Conservation (phyloP, 2,797 vertebrate genomes). For the Limnodromus scolopaceus region DNA sequence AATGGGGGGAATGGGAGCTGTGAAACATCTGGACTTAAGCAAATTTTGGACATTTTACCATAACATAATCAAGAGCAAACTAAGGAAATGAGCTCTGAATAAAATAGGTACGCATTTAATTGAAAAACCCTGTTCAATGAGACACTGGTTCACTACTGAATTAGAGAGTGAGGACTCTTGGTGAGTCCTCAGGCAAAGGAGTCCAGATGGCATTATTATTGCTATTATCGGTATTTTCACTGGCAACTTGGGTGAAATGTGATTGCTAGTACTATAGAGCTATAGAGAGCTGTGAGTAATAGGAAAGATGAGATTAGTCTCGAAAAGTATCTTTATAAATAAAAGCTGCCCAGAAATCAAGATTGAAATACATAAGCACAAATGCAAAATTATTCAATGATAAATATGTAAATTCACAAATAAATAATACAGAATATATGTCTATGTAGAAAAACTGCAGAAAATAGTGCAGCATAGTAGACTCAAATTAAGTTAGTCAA, state of each 20-base stretch:
- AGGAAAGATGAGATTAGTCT: background rate
- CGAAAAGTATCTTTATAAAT: background rate
- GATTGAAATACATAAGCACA: background rate
- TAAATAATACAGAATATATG: background rate
- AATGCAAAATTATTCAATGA: background rate
- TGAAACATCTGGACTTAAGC: background rate
- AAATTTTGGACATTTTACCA: background rate
- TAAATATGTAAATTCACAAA: background rate
- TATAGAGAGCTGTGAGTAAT: background rate
- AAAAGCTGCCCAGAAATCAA: background rate
- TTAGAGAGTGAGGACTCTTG: background rate
- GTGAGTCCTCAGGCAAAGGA: background rate
- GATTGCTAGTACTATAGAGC: background rate
- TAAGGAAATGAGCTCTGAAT: background rate
- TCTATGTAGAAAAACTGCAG: background rate
- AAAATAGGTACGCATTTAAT: background rate
- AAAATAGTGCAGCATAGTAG: background rate
- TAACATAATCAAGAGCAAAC: background rate
- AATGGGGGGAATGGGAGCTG: accelerated
- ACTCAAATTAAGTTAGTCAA: background rate
- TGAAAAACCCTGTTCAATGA: background rate
- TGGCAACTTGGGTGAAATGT: background rate
- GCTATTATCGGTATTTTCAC: background rate
- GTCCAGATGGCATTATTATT: accelerated
- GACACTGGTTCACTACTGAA: background rate